Conservation (phyloP, 2,113 vertebrate species). For the Fukomys damarensis region DNA sequence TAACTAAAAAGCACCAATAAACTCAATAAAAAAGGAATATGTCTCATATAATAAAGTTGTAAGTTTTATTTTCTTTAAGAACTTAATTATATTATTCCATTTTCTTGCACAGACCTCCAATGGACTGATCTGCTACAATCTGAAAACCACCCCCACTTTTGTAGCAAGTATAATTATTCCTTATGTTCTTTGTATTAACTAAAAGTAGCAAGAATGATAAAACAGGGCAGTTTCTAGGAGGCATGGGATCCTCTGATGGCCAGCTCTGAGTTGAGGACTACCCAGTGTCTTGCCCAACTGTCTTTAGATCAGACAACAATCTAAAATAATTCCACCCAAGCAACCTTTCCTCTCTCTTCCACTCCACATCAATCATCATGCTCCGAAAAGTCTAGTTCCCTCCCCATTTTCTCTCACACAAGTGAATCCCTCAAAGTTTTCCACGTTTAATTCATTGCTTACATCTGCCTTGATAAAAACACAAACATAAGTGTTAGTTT, state of each 20-base stretch:
- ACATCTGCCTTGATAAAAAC: neutral
- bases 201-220: neutral
- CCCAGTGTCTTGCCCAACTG: neutral
- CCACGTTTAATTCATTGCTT: neutral
- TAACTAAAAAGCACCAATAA: too few species aligned
- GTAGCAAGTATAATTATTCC: neutral
- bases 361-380: neutral
- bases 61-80: neutral
- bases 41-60: neutral
- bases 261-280: neutral
- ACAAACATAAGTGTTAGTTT: neutral
- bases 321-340: neutral
- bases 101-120: neutral
- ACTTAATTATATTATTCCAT: neutral
- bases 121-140: neutral
- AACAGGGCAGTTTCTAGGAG: neutral
- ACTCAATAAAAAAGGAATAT: too few species aligned
- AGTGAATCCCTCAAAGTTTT: neutral
- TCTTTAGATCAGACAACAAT: neutral
- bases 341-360: neutral
- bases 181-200: neutral
- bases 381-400: neutral
- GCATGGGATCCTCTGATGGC: neutral
- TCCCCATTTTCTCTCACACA: neutral
- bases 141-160: neutral